These are phyloP conservation scores for Helostoma temminkii DNA, from an alignment of 2,797 vertebrate genomes.

Conservation along the genomic window DNA sequence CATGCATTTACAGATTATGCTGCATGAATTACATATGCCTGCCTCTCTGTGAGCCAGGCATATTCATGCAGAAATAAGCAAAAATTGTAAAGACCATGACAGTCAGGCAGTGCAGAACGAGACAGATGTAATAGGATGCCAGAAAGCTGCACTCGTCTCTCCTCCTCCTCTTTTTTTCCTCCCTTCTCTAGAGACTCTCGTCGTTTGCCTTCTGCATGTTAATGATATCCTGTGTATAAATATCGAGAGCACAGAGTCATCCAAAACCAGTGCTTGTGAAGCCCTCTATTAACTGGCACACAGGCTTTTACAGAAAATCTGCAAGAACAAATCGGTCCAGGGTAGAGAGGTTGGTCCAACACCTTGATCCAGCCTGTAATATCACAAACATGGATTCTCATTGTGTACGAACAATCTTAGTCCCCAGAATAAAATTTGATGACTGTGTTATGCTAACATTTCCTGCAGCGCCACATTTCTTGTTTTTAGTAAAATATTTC, in stretches of 20 bases:
- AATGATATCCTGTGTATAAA: slow-evolving; percentile 73
- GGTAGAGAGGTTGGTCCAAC: slow-evolving; percentile 18
- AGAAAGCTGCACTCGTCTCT: slow-evolving; percentile 46
- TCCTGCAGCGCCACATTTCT: too few relatives aligned
- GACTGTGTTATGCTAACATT: too few relatives aligned
- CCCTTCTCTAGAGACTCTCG: slow-evolving; percentile 56
- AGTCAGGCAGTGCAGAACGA: slow-evolving; percentile 46
- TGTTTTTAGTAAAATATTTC: too few relatives aligned
- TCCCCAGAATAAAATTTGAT: too few relatives aligned
- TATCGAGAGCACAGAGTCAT: slow-evolving; percentile 43
- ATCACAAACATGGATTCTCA: too few relatives aligned
- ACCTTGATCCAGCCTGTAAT: too few relatives aligned
- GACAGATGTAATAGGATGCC: slow-evolving; percentile 62
- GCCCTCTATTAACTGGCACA: slow-evolving; percentile 55
- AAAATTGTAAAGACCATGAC: slow-evolving; percentile 31
- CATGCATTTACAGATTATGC: slow-evolving; percentile 22
- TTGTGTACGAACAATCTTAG: neutral
- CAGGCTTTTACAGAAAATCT: slow-evolving; percentile 41
- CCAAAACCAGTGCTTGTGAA: slow-evolving; percentile 46
- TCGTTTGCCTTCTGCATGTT: slow-evolving; percentile 64
- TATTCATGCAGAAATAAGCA: slow-evolving; percentile 11
- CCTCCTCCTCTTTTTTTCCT: slow-evolving; percentile 56
- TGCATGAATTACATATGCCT: slow-evolving; percentile 17
- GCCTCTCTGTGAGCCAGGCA: slow-evolving; percentile 16
- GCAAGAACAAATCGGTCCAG: slow-evolving; percentile 7